Evolutionary conservation across 2,113 vertebrate species (phyloP), one percentile per base, ranked within the genome.

Genomic region (Rhizomys pruinosus): DNA sequence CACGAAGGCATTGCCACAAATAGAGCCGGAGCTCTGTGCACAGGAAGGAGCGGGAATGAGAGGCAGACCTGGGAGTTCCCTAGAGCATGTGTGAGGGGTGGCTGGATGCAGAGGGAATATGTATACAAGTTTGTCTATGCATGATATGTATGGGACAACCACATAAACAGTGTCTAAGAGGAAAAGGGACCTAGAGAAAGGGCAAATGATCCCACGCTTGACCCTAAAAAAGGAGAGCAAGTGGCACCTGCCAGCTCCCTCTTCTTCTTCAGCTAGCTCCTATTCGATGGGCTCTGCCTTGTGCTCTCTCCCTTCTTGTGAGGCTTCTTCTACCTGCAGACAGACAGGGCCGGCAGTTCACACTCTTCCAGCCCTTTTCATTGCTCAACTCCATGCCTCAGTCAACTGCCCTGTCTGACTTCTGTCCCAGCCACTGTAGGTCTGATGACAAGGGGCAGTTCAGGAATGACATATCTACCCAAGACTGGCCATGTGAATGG

Each of bases 31-130:
- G 90, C 52, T 69, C n/a, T 0, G 6, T 20, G 52, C 73, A 59
- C 44, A 9, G 69, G 3, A 59, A 71, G 77, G 69, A 5, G 9
- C 25, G 42, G 57, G n/a, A 63, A 71, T 1, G 71, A 55, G 72
- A 68, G 92, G 78, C 63, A 74, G 86, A 52, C 39, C 68, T 87
- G 61, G 6, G 71, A 90, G 63, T 39, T 25, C 71, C n/a, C 22
- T 61, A n/a, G 44, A 39, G 52, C 81, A 9, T 1, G n/a, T 23
- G 76, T 16, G 63, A 27, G 44, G 23, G 84, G 85, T 55, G 44
- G 16, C 87, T 10, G 59, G 73, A n/a, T 27, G 92, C 82, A 66
- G 82, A 88, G 74, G 90, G 81, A 90, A 69, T 89, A 81, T 94
- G 17, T 34, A 3, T 42, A 3, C 1, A 1, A 2, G 32, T 55